These are phyloP conservation scores for Myotis lucifugus DNA, from an alignment of 2,113 vertebrate species.

Conservation along the genomic window DNA sequence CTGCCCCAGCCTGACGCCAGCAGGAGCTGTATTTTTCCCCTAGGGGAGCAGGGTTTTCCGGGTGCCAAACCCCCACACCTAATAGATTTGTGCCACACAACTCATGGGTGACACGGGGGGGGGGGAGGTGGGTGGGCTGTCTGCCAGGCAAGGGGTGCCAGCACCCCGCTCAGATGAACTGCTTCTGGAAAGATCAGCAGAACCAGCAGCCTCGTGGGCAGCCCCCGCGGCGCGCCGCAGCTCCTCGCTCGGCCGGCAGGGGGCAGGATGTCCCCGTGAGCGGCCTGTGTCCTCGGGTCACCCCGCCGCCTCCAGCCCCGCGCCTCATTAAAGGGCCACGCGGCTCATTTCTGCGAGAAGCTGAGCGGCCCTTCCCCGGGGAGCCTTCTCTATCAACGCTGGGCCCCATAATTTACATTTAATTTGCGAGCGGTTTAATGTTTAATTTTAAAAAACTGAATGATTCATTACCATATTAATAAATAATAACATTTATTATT, in stretches of 20 bases:
- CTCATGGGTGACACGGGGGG: neutral
- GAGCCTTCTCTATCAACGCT: neutral
- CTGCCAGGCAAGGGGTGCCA: neutral
- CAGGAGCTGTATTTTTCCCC: neutral
- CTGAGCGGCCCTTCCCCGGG: neutral
- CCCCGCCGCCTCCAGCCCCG: conserved; percentile 45
- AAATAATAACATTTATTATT: conserved; percentile 76
- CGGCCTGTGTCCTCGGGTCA: conserved; percentile 64
- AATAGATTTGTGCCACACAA: neutral
- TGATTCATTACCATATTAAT: conserved; percentile 74
- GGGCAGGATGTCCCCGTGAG: conserved; percentile 64
- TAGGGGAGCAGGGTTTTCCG: neutral
- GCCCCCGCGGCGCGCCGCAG: neutral
- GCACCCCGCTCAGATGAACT: neutral
- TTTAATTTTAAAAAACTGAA: conserved; percentile 64
- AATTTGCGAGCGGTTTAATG: conserved; percentile 66
- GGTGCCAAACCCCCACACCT: neutral
- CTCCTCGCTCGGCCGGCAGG: conserved; percentile 57
- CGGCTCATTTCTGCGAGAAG: neutral
- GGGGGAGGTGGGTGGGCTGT: neutral
- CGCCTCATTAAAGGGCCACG: conserved; percentile 51
- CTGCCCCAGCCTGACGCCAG: neutral
- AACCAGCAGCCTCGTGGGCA: neutral
- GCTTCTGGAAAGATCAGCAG: neutral
- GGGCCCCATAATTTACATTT: conserved; percentile 59